Percentiles rank a stretch among this genome's conserved stretches.
These are phyloP conservation scores for Echeneis naucrates DNA, from an alignment of 2,797 vertebrate species.

Conservation along the genomic window DNA sequence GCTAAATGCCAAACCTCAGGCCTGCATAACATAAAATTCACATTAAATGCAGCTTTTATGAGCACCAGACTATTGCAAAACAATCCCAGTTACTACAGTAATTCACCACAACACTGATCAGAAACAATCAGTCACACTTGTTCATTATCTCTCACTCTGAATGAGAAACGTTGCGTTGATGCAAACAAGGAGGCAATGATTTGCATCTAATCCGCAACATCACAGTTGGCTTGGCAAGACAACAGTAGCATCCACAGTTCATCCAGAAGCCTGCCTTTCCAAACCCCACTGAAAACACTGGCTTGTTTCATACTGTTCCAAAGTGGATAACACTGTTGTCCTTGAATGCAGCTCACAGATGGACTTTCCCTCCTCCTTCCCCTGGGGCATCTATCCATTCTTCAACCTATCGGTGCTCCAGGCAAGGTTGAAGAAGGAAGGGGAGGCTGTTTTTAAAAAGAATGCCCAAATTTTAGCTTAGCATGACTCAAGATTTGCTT, in stretches of 20 bases:
- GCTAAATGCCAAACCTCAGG: constrained; percentile 39
- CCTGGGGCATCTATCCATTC: constrained; percentile 75
- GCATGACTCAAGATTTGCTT: constrained; percentile 48
- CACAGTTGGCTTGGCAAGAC: constrained; percentile 77
- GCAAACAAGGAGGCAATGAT: constrained; percentile 79
- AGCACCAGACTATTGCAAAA: constrained; percentile 35
- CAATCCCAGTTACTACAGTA: constrained; percentile 37
- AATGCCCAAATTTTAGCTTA: constrained; percentile 54
- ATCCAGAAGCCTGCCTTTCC: constrained; percentile 65
- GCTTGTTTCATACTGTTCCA: constrained; percentile 82
- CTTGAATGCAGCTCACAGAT: constrained; percentile 83
- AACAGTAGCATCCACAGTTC: constrained; percentile 80
- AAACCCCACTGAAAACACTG: constrained; percentile 76
- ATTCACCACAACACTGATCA: constrained; percentile 64
- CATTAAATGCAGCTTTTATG: constrained; percentile 64
- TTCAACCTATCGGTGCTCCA: constrained; percentile 74
- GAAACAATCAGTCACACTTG: constrained; percentile 70
- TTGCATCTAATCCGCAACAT: constrained; percentile 75
- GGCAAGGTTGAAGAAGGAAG: constrained; percentile 67
- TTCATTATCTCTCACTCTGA: constrained; percentile 70
- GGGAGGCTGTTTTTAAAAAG: constrained; percentile 36
- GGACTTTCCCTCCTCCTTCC: constrained; percentile 70
- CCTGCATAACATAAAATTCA: constrained; percentile 62
- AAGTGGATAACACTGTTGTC: constrained; percentile 82
- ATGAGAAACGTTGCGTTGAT: constrained; percentile 48